phyloP scores from a whole-genome alignment of 2,797 vertebrate species.

The Rhyacichthys aspro region DNA sequence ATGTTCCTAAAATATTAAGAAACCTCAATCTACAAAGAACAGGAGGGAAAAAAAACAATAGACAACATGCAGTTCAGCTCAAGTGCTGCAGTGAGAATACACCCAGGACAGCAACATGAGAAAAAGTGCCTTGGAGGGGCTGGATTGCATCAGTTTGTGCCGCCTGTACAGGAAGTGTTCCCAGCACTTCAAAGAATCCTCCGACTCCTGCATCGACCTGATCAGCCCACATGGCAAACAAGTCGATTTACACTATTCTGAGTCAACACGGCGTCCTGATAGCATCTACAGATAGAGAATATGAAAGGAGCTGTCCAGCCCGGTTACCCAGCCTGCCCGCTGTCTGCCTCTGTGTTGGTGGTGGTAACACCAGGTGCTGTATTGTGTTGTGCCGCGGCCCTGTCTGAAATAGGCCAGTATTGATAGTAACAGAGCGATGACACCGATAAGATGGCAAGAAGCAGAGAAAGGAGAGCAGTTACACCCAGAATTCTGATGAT shows the following conservation, averaged over 20 bases:
- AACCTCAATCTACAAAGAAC: conserved; percentile 60
- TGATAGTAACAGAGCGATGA: conserved; percentile 28
- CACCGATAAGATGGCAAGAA: conserved; percentile 23
- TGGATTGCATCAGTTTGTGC: conserved; percentile 29
- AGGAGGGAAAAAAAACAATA: conserved; percentile 56
- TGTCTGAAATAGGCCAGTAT: conserved; percentile 12
- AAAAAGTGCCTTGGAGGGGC: conserved; percentile 17
- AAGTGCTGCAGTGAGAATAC: conserved; percentile 19
- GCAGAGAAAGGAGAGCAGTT: conserved; percentile 4
- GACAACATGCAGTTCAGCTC: conserved; percentile 29
- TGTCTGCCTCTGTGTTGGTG: conserved; percentile 34
- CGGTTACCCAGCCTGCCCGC: conserved; percentile 16
- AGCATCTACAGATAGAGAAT: conserved; percentile 47
- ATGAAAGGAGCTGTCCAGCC: conserved; percentile 35
- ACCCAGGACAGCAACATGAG: conserved; percentile 32
- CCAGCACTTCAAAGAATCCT: conserved; percentile 49
- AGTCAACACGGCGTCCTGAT: conserved; percentile 53
- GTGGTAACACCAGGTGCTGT: conserved; percentile 43
- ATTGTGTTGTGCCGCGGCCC: conserved; percentile 46
- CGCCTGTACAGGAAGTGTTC: conserved; percentile 50
- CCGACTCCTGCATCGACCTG: conserved; percentile 26
- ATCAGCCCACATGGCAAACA: conserved; percentile 60
- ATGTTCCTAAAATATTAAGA: conserved; percentile 71
- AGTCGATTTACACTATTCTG: conserved; percentile 59
- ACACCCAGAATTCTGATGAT: neutral